Conservation (phyloP, 30 jellyfish, hydroid and myxozoan species). For the Hydra vulgaris region DNA sequence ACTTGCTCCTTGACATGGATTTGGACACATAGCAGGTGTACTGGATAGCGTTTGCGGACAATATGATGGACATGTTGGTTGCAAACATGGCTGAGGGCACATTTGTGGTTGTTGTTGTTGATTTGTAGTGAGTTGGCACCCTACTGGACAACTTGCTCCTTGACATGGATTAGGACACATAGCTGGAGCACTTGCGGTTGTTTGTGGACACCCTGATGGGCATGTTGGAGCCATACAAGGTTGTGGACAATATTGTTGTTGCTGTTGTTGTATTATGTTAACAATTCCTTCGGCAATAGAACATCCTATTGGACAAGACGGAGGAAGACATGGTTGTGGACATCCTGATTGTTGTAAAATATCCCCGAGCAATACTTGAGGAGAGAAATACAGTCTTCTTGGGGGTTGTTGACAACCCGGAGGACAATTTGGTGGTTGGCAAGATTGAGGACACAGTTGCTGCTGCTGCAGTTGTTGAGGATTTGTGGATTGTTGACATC, state of each 20-base stretch:
- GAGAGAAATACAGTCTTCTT: conserved; percentile 28
- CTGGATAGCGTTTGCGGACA: neutral
- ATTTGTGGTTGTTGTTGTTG: neutral
- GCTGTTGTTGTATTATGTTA: conserved; percentile 30
- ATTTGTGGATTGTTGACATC: conserved; percentile 20
- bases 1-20: neutral
- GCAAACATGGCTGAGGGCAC: neutral
- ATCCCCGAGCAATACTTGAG: neutral
- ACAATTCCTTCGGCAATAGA: neutral
- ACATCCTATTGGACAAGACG: conserved; percentile 32
- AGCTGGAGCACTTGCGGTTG: conserved; percentile 11
- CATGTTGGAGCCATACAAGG: conserved; percentile 33
- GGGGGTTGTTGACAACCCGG: conserved; percentile 12
- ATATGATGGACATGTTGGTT: neutral
- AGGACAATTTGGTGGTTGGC: conserved; percentile 33
- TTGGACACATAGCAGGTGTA: neutral
- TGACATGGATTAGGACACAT: conserved; percentile 26
- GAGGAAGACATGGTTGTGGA: conserved; percentile 41
- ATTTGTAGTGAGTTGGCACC: conserved; percentile 3
- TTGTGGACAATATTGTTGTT: conserved; percentile 19
- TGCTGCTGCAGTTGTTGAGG: conserved; percentile 1
- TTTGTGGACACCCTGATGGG: conserved; percentile 21
- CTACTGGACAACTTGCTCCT: neutral
- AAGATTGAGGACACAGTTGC: conserved; percentile 38
- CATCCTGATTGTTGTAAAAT: conserved; percentile 19